Conservation (phyloP, 1,140 invertebrate genomes). For the Ruditapes philippinarum region DNA sequence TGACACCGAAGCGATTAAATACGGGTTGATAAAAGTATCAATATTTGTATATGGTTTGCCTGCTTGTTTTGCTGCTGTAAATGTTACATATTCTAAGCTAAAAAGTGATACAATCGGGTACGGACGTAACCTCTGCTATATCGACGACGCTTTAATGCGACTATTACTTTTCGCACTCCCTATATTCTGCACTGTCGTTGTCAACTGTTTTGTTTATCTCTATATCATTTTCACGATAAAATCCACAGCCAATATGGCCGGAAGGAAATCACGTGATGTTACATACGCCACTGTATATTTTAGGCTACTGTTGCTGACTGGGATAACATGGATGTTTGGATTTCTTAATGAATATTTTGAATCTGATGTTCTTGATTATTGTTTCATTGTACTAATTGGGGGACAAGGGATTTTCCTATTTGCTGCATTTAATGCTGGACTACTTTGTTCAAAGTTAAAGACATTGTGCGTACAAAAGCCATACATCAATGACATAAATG, state of each 20-base stretch:
- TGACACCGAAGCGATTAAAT: neutral
- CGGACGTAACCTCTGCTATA: neutral
- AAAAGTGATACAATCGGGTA: neutral
- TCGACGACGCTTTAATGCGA: neutral
- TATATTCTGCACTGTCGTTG: neutral
- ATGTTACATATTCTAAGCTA: neutral
- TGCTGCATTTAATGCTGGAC: neutral
- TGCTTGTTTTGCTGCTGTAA: neutral
- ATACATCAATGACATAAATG: too few relatives aligned
- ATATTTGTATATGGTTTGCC: neutral
- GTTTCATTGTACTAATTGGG: neutral
- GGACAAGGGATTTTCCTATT: neutral
- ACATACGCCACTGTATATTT: neutral
- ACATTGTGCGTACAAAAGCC: too few relatives aligned
- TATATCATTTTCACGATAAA: neutral
- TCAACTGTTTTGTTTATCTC: neutral
- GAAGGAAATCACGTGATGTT: neutral
- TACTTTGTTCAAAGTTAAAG: too few relatives aligned
- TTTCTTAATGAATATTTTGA: neutral
- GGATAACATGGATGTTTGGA: neutral
- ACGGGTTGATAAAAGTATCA: neutral
- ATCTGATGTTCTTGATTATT: neutral
- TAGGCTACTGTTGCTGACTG: neutral
- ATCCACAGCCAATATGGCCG: neutral
- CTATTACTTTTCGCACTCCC: neutral